Percentiles rank a stretch among this genome's conserved stretches.
Conservation (phyloP, 2,797 vertebrate species). For the Sebastes iracundus region DNA sequence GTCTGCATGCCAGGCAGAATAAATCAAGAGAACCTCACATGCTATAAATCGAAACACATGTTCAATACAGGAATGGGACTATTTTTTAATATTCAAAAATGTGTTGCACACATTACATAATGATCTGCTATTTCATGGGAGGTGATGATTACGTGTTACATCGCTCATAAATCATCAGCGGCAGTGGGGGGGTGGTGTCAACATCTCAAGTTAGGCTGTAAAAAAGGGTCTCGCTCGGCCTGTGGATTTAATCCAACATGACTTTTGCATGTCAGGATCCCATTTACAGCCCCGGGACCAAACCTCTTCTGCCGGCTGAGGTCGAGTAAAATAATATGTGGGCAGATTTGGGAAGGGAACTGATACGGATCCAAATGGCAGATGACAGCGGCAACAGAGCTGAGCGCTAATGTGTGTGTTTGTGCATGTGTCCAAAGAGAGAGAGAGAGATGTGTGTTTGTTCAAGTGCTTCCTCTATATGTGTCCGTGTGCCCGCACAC, state of each 20-base stretch:
- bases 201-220: constrained; percentile 25
- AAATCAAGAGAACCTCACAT: constrained; percentile 25
- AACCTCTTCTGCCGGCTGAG: constrained; percentile 55
- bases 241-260: constrained; percentile 58
- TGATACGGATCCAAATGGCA: constrained; percentile 69
- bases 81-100: constrained; percentile 48
- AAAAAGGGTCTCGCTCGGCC: constrained; percentile 23
- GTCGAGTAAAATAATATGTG: constrained; percentile 77
- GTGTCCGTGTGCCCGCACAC: constrained; percentile 22
- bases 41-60: constrained; percentile 43
- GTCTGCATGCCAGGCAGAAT: constrained; percentile 20
- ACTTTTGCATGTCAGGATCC: constrained; percentile 70
- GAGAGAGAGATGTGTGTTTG: constrained; percentile 44
- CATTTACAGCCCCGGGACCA: constrained; percentile 52
- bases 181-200: constrained; percentile 46
- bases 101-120: constrained; percentile 32
- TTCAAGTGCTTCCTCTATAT: constrained; percentile 58
- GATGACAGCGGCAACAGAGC: constrained; percentile 60
- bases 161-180: constrained; percentile 60
- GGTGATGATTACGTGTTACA: constrained; percentile 53
- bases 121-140: constrained; percentile 37
- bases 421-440: constrained; percentile 14
- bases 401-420: constrained; percentile 36
- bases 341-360: constrained; percentile 66
- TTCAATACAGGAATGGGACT: not conserved